These are phyloP conservation scores for Triplophysa yarkandensis DNA, from an alignment of 2,797 vertebrate genomes.

Conservation along the genomic window DNA sequence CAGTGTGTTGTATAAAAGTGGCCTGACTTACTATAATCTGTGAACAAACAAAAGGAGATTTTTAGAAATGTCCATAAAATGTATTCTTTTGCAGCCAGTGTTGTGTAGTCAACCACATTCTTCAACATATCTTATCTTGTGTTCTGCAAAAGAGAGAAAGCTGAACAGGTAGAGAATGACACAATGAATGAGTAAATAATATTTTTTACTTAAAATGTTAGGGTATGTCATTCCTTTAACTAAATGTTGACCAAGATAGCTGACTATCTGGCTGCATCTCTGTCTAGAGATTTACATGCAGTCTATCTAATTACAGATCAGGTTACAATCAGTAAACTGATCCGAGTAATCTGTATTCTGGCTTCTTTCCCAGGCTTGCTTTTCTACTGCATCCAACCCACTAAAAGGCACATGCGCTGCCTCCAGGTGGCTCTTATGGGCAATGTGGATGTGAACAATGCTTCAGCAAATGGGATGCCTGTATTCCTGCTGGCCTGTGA, in stretches of 20 bases:
- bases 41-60: too few relatives aligned
- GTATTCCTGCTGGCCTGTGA: constrained; percentile 87
- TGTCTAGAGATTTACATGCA: constrained; percentile 31
- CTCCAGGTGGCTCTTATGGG: constrained; percentile 77
- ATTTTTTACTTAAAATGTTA: too few relatives aligned
- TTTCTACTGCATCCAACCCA: constrained; percentile 89
- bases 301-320: constrained; percentile 74
- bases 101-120: too few relatives aligned
- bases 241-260: not conserved
- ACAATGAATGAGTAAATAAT: too few relatives aligned
- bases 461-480: constrained; percentile 74
- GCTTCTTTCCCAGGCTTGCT: constrained; percentile 78
- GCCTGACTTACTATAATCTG: too few relatives aligned
- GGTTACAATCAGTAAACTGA: constrained; percentile 63
- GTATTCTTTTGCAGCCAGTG: too few relatives aligned
- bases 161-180: too few relatives aligned
- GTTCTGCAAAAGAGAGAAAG: too few relatives aligned
- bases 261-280: constrained; percentile 7
- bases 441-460: constrained; percentile 85
- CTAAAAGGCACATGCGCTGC: constrained; percentile 82
- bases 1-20: too few relatives aligned
- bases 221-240: not conserved
- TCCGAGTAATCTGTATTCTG: constrained; percentile 33
- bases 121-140: too few relatives aligned
- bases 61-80: too few relatives aligned